phyloP scores from a whole-genome alignment of 2,797 vertebrate genomes.

The Macroramphosus scolopax region DNA sequence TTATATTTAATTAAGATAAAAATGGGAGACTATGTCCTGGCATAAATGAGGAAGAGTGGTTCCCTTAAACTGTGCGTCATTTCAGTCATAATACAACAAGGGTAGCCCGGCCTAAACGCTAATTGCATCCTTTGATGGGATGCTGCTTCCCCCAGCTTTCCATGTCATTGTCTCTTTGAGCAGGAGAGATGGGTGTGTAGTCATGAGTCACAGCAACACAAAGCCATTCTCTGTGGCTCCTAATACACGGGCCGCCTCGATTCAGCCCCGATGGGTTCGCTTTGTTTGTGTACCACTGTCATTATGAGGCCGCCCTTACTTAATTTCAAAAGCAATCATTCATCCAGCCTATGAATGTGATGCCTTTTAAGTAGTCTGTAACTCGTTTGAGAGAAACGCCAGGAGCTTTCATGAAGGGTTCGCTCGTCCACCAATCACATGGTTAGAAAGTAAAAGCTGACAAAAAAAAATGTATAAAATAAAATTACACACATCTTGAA shows the following conservation, averaged over 20 bases:
- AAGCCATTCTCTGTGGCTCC: slow-evolving; percentile 49
- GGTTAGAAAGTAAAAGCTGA: slow-evolving; percentile 9
- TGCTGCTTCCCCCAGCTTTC: slow-evolving; percentile 41
- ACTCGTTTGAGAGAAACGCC: slow-evolving; percentile 52
- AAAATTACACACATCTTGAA: not conserved
- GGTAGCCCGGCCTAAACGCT: slow-evolving; percentile 55
- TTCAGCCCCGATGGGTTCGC: slow-evolving; percentile 61
- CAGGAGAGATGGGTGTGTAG: slow-evolving; percentile 47
- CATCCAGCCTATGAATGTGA: slow-evolving; percentile 42
- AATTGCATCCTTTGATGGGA: slow-evolving; percentile 68
- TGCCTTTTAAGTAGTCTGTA: slow-evolving; percentile 48
- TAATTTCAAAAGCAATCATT: slow-evolving; percentile 54
- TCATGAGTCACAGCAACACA: slow-evolving; percentile 60
- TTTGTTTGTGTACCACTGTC: slow-evolving; percentile 60
- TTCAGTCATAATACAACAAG: slow-evolving; percentile 48
- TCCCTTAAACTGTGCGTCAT: slow-evolving; percentile 30
- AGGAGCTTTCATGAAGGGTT: slow-evolving; percentile 27
- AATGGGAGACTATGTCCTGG: slow-evolving; percentile 20
- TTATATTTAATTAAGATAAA: slow-evolving; percentile 36
- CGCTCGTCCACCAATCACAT: slow-evolving; percentile 19
- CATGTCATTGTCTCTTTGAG: slow-evolving; percentile 41
- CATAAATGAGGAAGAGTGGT: slow-evolving; percentile 23
- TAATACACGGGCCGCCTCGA: slow-evolving; percentile 33
- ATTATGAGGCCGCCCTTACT: slow-evolving; percentile 52
- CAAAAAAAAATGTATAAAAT: not conserved